Conservation (phyloP, 2,888 invertebrate species). For the Limenitis camilla region DNA sequence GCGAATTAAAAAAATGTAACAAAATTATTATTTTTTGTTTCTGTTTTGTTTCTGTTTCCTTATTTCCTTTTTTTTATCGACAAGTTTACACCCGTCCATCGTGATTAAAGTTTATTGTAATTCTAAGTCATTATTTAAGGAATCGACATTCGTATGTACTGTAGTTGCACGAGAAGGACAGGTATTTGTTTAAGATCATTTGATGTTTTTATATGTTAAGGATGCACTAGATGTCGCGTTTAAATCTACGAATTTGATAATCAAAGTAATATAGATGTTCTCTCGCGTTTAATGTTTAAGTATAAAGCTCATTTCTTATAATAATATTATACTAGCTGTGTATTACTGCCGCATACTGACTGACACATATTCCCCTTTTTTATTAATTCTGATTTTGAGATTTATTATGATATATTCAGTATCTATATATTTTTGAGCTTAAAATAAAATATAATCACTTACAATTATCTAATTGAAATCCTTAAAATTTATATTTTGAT, state of each 20-base stretch:
- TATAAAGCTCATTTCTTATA: conserved; percentile 4
- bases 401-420: too few relatives aligned
- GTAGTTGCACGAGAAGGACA: conserved; percentile 62
- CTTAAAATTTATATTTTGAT: too few relatives aligned
- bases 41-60: conserved; percentile 54
- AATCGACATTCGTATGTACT: conserved; percentile 55
- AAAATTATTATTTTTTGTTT: conserved; percentile 55
- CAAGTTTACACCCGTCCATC: conserved; percentile 74
- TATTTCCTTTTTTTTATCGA: conserved; percentile 45
- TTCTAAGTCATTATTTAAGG: conserved; percentile 68
- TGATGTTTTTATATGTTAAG: conserved; percentile 63
- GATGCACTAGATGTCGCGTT: conserved; percentile 48
- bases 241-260: conserved; percentile 61
- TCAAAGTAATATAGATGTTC: conserved; percentile 27
- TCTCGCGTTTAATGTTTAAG: not conserved
- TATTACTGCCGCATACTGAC: too few relatives aligned
- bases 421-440: too few relatives aligned
- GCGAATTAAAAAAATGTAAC: conserved; percentile 74
- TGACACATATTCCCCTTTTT: too few relatives aligned
- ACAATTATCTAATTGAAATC: too few relatives aligned
- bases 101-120: conserved; percentile 68
- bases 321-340: conserved; percentile 18
- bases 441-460: too few relatives aligned
- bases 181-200: conserved; percentile 55
- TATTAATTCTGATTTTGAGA: too few relatives aligned